These are phyloP conservation scores for Camponotus floridanus DNA, from an alignment of 1,140 invertebrate genomes.

Conservation along the genomic window DNA sequence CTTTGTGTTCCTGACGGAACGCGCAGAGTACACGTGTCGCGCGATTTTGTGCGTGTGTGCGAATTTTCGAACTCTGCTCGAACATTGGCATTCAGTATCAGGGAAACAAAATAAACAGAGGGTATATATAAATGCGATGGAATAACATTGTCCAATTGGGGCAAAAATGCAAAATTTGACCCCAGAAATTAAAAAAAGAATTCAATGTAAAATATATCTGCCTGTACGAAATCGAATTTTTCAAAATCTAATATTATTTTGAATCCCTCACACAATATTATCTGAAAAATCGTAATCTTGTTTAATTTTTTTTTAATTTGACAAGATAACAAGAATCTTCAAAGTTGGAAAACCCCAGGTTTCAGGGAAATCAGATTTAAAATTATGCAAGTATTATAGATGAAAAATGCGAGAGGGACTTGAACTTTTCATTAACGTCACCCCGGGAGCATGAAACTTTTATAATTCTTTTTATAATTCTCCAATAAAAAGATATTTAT, in stretches of 20 bases:
- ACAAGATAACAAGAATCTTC: too few species aligned
- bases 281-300: too few species aligned
- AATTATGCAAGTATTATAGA: not conserved
- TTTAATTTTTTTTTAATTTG: too few species aligned
- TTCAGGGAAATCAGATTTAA: not conserved
- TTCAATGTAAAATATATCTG: not conserved
- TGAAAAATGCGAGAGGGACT: not conserved
- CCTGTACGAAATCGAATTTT: not conserved
- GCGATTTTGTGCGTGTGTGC: not conserved
- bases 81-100: not conserved
- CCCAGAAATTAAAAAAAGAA: not conserved
- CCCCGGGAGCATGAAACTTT: not conserved
- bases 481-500: slow-evolving; percentile 28
- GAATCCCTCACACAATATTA: too few species aligned
- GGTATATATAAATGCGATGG: not conserved
- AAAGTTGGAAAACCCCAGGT: too few species aligned
- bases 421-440: slow-evolving; percentile 14
- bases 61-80: not conserved
- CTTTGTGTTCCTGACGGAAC: not conserved
- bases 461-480: slow-evolving; percentile 41
- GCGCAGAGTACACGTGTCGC: not conserved
- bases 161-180: not conserved
- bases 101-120: not conserved
- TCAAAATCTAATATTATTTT: not conserved
- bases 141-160: not conserved